A percentile compares a stretch with the other conserved stretches of the same genome.
Conservation (phyloP, 2,888 invertebrate genomes). For the Pachydiplax longipennis region DNA sequence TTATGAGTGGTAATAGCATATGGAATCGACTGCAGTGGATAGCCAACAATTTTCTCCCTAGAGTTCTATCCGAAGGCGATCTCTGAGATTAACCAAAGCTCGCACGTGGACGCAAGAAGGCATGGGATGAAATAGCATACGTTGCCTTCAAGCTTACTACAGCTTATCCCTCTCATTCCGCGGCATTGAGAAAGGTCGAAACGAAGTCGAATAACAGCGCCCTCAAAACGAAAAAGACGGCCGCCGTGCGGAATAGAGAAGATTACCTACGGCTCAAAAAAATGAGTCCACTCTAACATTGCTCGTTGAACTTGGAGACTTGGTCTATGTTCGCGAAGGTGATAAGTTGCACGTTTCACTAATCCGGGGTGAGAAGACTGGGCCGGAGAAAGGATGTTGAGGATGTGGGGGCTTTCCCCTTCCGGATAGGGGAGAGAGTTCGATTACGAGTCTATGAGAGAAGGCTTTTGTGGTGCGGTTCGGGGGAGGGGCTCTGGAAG, state of each 20-base stretch:
- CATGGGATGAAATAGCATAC: no score
- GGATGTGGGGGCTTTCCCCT: not conserved
- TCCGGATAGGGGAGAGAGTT: not conserved
- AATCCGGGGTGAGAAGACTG: not conserved
- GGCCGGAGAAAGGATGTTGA: not conserved
- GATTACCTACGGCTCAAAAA: not conserved
- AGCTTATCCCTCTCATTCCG: no score
- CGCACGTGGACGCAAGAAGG: no score
- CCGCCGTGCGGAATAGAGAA: not conserved
- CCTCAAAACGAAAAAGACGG: not conserved
- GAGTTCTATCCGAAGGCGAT: no score
- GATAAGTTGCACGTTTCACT: not conserved
- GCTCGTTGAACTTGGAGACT: not conserved
- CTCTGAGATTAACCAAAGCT: no score
- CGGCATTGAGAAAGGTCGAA: no score
- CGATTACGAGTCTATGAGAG: constrained; percentile 3
- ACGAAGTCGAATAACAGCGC: not conserved
- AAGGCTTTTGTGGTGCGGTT: constrained; percentile 31
- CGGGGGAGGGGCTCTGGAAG: not conserved
- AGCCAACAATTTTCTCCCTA: no score
- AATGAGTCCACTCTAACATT: not conserved
- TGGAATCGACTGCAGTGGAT: no score
- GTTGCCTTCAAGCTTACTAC: no score
- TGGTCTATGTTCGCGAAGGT: not conserved
- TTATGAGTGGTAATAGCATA: no score